Evolutionary conservation across 92 coral and sea anemone species (phyloP), one percentile per base, ranked within the genome.

Genomic region (Hydrozoanthus gracilis): DNA sequence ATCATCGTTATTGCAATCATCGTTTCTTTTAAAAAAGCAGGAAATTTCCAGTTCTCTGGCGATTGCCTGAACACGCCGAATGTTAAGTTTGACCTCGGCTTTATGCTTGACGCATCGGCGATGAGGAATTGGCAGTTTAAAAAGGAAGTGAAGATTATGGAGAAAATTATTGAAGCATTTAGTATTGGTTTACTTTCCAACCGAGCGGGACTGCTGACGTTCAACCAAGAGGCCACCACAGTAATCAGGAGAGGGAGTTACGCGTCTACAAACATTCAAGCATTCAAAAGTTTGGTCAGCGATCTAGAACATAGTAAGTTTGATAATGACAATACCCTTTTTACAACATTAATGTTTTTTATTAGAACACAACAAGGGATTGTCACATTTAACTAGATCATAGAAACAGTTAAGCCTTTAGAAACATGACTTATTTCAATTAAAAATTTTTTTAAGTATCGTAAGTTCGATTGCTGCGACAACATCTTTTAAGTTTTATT

Each of bases 151-250:
- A 47, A 27, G 2, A 56, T 77, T 14, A 60, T 77, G 64, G 44
- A 77, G 16, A 68, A 47, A 7, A 77, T 77, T 12, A 68, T 56
- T 4, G n/a, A 12, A 77, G 82, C 13, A 8, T 55, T 77, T 35
- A 27, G 27, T 9, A 77, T 77, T 17, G 5, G 82, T 35, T 0
- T 12, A 3, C 20, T 18, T 6, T 77, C 48, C 17, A 12, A 77
- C 64, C 82, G 82, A 54, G 82, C 82, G 12, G 82, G 82, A 2
- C n/a, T 77, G 68, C 51, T 77, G 13, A 52, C 51, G 4, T 77
- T 77, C 67, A 35, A 39, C 44, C 54, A 35, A 3, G 4, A 55
- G 50, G 82, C 51, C 60, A 54, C 48, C 18, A 55, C 69, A 13
- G 68, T 52, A 8, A 77, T 77, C 8, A 35, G 20, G 7, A 77